Evolutionary conservation across 2,113 vertebrate genomes (phyloP), one percentile per base, ranked within the genome.

Genomic region (Ophthalmolycus amberensis): DNA sequence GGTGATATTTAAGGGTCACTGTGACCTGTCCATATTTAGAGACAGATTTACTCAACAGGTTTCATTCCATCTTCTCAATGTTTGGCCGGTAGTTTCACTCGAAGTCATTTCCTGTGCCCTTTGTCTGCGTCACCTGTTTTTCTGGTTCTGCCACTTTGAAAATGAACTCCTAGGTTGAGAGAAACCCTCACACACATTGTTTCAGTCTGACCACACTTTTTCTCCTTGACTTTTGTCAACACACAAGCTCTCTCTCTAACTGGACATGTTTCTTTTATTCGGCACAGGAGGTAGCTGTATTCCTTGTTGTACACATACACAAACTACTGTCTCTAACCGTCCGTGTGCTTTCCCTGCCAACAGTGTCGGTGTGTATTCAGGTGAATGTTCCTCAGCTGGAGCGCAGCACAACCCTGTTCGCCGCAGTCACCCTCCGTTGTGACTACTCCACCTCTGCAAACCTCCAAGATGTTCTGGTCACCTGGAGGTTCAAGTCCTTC

Each of bases 401-500:
- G 73, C 93, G 94, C 77, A 95, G 94, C n/a, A 96, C 96, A 5
- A 85, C 94, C 16, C 93, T 99, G 42, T 99, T 99, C 80, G 96
- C 96, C 60, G 93, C 92, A 0, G 77, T 99, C 12, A 69, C 84
- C 44, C 94, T 99, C 37, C 96, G 92, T 64, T 99, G 98, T 88
- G 98, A 99, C 76, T 99, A 96, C 46, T 96, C 96, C 89, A 99
- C 98, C 38, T 98, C 98, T 0, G 96, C 96, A 0, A 95, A 83
- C 84, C 87, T 91, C 56, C 97, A 98, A 80, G 96, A 97, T 0
- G 97, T 99, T 25, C 87, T 97, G 27, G 94, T 99, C 94, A 97
- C 96, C 1, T 99, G 98, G 98, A 94, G 84, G 71, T 99, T 63
- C 94, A 99, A 99, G 92, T 97, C 97, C 76, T 99, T 98, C 95